Base-by-base conservation (phyloP, 2,113 vertebrate species). In the Percina caprodes region DNA sequence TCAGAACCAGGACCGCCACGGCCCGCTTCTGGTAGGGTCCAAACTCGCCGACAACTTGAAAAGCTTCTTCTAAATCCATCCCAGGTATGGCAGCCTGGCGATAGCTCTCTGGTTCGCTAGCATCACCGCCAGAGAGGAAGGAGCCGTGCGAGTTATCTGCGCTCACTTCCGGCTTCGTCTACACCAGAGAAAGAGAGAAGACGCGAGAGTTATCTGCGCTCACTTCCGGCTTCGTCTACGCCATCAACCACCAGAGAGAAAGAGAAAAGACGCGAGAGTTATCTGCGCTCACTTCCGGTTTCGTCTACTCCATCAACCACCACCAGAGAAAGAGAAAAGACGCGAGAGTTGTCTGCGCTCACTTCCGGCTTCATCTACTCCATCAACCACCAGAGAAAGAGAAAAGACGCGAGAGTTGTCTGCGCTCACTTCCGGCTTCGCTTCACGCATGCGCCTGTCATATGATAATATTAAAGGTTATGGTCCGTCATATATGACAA, bases 11-110 rank as follows among this genome's bases (percentile, higher is more conserved):
- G 3, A 95, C 65, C 0, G 84, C 80, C 23, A 95, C 90, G 39
- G 95, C 94, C 55, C 91, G 94, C 75, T 94, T 95, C 94, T 97
- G 97, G 16, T 93, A 92, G 0, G 87, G 52, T 4, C 96, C 96
- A 80, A 97, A 97, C 74, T 96, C 95, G 2, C 96, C 96, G 7
- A 95, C 95, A 16, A 89, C 71, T 1, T 84, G 89, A 33, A 96
- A 93, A 19, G 95, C 96, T 49, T 94, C 93, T 48, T 97, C 96
- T 69, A 96, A 45, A 82, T 95, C 96, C 95, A 95, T 94, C 51
- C 80, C 84, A 61, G 68, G 63, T 3, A 8, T 48, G 23, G 8
- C 16, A 4, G 8, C 0, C 39, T 4, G 18, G n/a, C 63, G 19
- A 2, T 13, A 0, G 67, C 55, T 33, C 39, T 19, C n/a, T 0